Evolutionary conservation across 2,113 vertebrate species (phyloP), one percentile per base, ranked within the genome.

Genomic region (Zootoca vivipara): DNA sequence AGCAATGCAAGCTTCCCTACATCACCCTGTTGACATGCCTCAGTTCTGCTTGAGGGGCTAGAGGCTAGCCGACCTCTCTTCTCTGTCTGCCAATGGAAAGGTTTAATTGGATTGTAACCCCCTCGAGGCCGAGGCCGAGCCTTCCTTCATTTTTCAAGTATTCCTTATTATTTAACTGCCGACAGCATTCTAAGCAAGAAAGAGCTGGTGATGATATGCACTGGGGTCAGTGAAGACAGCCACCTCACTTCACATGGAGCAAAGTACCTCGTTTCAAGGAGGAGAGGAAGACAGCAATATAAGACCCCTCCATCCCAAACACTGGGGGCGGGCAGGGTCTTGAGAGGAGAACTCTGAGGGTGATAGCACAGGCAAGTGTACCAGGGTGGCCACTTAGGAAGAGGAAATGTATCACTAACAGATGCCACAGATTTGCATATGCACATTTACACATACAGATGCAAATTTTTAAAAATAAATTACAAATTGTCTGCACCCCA

Each of bases 141-240:
- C 67, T 85, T 46, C 79, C 83, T 75, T 72, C 84, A 82, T 28
- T 83, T 87, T 88, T 73, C 6, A 26, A 2, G 28, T 35, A 78
- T 58, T 91, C 5, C 2, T 74, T 86, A 87, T 83, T 83, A 69
- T 77, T 38, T 67, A 67, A 52, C 26, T 69, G 40, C 81, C 74
- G 33, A 83, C 62, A 83, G 62, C 38, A 20, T 78, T 78, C 26
- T 78, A 69, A 83, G 42, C 81, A 78, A 78, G 40, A 83, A 35
- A 78, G 38, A 78, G 5, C 2, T 78, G 72, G 35, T 40, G 24
- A 73, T 28, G 52, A n/a, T 64, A 65, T 77, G 72, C 10, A 82
- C 46, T 30, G 56, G 69, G 33, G 62, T 69, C 62, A 86, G 28
- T 13, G 8, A 46, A 69, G 20, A 28, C 30, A 56, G 69, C 56